These are phyloP conservation scores for Pollenia amentaria DNA, from an alignment of 2,888 invertebrate genomes.

Conservation along the genomic window DNA sequence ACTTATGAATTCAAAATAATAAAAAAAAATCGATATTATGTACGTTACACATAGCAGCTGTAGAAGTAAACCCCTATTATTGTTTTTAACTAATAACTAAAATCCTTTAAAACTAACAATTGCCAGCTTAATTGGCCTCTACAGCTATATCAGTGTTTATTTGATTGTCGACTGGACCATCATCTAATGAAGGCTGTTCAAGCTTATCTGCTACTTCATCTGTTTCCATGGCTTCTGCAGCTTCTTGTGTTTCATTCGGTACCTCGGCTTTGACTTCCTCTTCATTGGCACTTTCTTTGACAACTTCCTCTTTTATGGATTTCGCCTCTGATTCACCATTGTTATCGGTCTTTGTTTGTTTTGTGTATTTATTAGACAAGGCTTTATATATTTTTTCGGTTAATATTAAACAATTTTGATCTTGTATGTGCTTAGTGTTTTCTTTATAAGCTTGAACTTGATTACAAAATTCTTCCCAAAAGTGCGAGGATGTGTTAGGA, in stretches of 20 bases:
- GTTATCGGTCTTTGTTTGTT: constrained; percentile 53
- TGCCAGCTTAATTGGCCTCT: constrained; percentile 64
- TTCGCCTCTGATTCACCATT: constrained; percentile 57
- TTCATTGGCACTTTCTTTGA: constrained; percentile 47
- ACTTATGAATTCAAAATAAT: constrained; percentile 14
- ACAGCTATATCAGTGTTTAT: constrained; percentile 57
- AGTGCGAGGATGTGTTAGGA: constrained; percentile 87
- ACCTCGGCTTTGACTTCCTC: constrained; percentile 29
- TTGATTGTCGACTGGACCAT: constrained; percentile 48
- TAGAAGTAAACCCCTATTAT: constrained; percentile 49
- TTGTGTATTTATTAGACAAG: constrained; percentile 68
- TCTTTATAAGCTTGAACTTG: constrained; percentile 89
- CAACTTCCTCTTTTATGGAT: constrained; percentile 67
- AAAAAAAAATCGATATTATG: neutral
- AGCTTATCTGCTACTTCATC: constrained; percentile 43
- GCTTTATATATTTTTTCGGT: constrained; percentile 79
- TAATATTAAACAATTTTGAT: constrained; percentile 80
- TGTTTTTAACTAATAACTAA: constrained; percentile 68
- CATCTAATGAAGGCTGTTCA: constrained; percentile 29
- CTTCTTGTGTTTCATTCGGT: constrained; percentile 23
- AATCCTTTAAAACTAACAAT: constrained; percentile 61
- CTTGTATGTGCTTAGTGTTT: constrained; percentile 87
- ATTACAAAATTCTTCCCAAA: constrained; percentile 90
- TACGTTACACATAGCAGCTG: constrained; percentile 6
- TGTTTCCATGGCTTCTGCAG: constrained; percentile 32